Percentiles rank a stretch among this genome's conserved stretches.
Evolutionary conservation across 2,113 vertebrate species (phyloP).

Genomic region (Hypomesus transpacificus): DNA sequence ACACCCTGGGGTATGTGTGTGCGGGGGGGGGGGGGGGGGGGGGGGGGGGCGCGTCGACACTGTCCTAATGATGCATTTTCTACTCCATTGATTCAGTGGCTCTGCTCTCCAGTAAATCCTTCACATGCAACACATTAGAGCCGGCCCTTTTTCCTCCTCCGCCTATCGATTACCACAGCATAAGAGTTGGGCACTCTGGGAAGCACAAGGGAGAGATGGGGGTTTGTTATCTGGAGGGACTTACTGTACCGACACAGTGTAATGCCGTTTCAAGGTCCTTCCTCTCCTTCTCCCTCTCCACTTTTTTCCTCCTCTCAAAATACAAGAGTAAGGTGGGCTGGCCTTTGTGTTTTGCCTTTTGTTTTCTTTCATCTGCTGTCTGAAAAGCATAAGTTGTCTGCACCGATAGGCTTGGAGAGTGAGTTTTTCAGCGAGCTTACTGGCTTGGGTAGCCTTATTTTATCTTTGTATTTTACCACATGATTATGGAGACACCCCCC

Average conservation of each 20-base stretch:
- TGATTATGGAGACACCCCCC: no score
- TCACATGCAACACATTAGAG: constrained; percentile 78
- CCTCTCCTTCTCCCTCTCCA: constrained; percentile 3
- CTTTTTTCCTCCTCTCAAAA: neutral
- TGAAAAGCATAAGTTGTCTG: no score
- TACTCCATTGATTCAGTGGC: constrained; percentile 74
- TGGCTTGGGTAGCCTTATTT: no score
- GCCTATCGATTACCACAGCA: constrained; percentile 73
- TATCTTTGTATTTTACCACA: no score
- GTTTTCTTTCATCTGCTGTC: no score
- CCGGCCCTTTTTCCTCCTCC: constrained; percentile 66
- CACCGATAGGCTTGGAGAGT: no score
- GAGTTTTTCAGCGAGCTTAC: no score
- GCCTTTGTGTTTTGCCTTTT: no score
- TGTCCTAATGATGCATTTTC: constrained; percentile 77
- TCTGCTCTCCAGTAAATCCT: constrained; percentile 75
- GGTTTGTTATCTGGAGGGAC: constrained; percentile 53
- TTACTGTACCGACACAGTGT: neutral
- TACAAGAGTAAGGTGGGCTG: no score
- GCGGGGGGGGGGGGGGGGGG: constrained; percentile 13
- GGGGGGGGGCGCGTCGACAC: constrained; percentile 40
- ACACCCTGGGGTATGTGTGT: constrained; percentile 12
- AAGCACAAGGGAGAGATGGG: constrained; percentile 53
- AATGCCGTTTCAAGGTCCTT: constrained; percentile 40
- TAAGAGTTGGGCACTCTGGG: constrained; percentile 61